Conservation (phyloP, 2,797 vertebrate species). For the Vespertilio murinus region DNA sequence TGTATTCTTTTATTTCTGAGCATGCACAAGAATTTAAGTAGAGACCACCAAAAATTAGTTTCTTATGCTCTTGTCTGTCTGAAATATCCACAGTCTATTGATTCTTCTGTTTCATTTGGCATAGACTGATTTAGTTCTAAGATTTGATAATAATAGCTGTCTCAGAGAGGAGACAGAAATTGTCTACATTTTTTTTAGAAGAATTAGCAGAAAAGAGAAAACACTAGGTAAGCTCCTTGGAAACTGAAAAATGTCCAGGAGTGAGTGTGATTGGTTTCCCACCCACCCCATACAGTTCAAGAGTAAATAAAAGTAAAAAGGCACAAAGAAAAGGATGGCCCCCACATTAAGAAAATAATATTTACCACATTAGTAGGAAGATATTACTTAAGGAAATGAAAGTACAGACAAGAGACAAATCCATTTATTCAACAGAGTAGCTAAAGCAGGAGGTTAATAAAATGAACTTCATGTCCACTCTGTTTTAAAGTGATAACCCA, state of each 20-base stretch:
- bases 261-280: not conserved
- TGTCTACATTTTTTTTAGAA: not conserved
- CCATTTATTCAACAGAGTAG: not conserved
- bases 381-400: not conserved
- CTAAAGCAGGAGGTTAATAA: not conserved
- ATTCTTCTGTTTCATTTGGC: slow-evolving; percentile 44
- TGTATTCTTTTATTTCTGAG: slow-evolving; percentile 74
- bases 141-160: slow-evolving; percentile 76
- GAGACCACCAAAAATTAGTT: slow-evolving; percentile 70
- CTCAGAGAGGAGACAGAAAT: slow-evolving; percentile 62
- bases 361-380: not conserved
- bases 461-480: not conserved
- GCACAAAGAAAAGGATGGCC: not conserved
- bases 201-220: not conserved
- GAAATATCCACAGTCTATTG: slow-evolving; percentile 77
- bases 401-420: not conserved
- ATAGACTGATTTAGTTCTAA: slow-evolving; percentile 71
- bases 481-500: not conserved
- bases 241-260: not conserved
- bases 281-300: not conserved
- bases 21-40: slow-evolving; percentile 65
- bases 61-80: slow-evolving; percentile 78
- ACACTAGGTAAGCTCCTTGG: not conserved
- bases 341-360: not conserved
- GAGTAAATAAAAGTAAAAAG: not conserved